Evolutionary conservation across 2,797 vertebrate species (phyloP).

Genomic region (Pantherophis alleghaniensis): DNA sequence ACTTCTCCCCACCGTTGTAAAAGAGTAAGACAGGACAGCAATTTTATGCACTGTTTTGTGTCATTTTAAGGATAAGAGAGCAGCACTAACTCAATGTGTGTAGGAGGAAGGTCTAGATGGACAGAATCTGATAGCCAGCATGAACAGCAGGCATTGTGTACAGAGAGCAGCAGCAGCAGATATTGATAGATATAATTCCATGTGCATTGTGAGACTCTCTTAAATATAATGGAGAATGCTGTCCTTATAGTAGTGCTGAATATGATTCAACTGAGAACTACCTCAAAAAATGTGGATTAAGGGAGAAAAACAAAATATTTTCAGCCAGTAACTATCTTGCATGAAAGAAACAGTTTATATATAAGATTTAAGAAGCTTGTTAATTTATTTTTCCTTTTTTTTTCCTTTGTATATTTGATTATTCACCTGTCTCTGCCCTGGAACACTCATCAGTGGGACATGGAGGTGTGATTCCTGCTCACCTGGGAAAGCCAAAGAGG

Average conservation of each 20-base stretch:
- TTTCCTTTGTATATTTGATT: background rate
- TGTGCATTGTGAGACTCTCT: background rate
- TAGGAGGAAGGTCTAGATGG: background rate
- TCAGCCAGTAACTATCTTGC: background rate
- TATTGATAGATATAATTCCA: background rate
- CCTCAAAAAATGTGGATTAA: background rate
- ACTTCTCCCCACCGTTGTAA: background rate
- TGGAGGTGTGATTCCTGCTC: constrained; percentile 66
- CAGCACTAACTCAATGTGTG: background rate
- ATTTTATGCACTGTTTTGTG: background rate
- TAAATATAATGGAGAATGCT: background rate
- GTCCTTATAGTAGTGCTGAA: background rate
- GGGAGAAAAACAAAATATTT: background rate
- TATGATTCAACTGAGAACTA: background rate
- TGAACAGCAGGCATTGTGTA: background rate
- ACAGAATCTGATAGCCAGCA: background rate
- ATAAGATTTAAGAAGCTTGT: background rate
- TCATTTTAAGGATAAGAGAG: background rate
- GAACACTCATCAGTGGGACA: constrained; percentile 37
- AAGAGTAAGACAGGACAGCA: background rate
- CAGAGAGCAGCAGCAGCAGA: background rate
- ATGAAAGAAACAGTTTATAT: background rate
- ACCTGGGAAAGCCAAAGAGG: background rate
- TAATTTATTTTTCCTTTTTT: background rate
- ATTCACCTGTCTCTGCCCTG: fast-evolving